Evolutionary conservation across 2,888 invertebrate species (phyloP), one percentile per base, ranked within the genome.

Genomic region (Ormyrus nitidulus): DNA sequence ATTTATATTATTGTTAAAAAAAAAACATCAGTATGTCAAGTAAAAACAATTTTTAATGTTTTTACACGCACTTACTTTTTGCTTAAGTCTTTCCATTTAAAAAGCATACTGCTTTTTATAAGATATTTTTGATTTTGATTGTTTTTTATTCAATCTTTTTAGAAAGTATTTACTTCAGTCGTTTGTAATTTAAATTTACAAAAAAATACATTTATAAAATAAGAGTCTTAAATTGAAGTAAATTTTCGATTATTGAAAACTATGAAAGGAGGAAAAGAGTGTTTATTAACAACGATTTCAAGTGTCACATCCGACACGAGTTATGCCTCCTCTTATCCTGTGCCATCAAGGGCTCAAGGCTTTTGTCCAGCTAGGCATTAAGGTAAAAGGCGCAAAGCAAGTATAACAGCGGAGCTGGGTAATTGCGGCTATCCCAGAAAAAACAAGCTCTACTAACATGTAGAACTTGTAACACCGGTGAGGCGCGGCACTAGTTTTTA

Each of bases 81-180:
- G 49, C 11, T 66, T 11, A 58, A 76, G 46, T 71, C 54, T 62
- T 48, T 7, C 10, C 34, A 19, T 69, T 58, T 6, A 76, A 69
- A 68, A 80, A 80, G 54, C 68, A 77, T 34, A 49, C 48, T 66
- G 62, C 56, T 71, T 78, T 75, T 64, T 9, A 58, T 79, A 49
- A 62, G 19, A 34, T 34, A 34, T 34, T 34, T 72, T 81, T 13
- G 10, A 53, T 79, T 81, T 77, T 78, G 68, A 81, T 79, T 78
- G 58, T 81, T 54, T 73, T 34, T 72, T 48, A 66, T 72, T 68
- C 51, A 68, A 73, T 44, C 6, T 46, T 69, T 79, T 79, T 68
- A 78, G 10, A 81, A 78, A 75, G 13, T 78, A 34, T 34, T 34
- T 34, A 74, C 19, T 59, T 76, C 81, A 81, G 78, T 81, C 78